A percentile compares a stretch with the other conserved stretches of the same genome.
phyloP scores from a whole-genome alignment of 2,888 invertebrate genomes.

The Parthenolecanium corni region DNA sequence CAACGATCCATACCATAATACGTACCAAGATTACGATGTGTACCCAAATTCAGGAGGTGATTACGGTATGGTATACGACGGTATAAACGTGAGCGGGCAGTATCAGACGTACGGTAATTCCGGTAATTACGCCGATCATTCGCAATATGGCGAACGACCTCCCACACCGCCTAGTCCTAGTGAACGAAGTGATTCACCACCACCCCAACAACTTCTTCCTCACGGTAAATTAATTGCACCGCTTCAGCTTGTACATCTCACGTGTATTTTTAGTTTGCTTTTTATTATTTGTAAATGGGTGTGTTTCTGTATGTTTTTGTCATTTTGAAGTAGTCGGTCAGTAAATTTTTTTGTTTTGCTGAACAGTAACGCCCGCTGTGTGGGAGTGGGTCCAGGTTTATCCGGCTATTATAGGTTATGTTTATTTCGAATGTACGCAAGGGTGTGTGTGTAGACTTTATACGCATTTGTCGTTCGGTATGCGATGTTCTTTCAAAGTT shows the following conservation, averaged over 20 bases:
- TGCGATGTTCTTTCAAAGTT: no score
- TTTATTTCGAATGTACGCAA: no score
- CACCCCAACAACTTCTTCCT: slow-evolving; percentile 35
- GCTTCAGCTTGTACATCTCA: background rate
- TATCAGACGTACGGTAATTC: slow-evolving; percentile 33
- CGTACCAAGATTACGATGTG: slow-evolving; percentile 49
- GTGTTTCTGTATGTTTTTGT: background rate
- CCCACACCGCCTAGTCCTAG: slow-evolving; percentile 37
- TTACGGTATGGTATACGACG: slow-evolving; percentile 33
- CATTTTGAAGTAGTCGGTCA: background rate
- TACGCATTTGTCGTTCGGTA: no score
- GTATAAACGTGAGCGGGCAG: slow-evolving; percentile 28
- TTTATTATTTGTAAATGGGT: background rate
- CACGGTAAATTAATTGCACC: slow-evolving; percentile 24
- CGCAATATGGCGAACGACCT: slow-evolving; percentile 36
- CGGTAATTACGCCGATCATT: slow-evolving; percentile 34
- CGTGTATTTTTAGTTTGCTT: background rate
- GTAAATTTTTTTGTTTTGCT: background rate
- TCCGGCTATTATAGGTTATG: no score
- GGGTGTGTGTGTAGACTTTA: no score
- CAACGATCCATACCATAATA: slow-evolving; percentile 41
- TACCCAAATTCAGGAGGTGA: slow-evolving; percentile 39
- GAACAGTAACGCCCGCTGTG: background rate
- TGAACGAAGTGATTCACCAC: slow-evolving; percentile 39
- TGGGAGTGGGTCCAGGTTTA: background rate